Evolutionary conservation across 1,140 invertebrate species (phyloP), one percentile per base, ranked within the genome.

Genomic region (Gonatopus flavifemur): DNA sequence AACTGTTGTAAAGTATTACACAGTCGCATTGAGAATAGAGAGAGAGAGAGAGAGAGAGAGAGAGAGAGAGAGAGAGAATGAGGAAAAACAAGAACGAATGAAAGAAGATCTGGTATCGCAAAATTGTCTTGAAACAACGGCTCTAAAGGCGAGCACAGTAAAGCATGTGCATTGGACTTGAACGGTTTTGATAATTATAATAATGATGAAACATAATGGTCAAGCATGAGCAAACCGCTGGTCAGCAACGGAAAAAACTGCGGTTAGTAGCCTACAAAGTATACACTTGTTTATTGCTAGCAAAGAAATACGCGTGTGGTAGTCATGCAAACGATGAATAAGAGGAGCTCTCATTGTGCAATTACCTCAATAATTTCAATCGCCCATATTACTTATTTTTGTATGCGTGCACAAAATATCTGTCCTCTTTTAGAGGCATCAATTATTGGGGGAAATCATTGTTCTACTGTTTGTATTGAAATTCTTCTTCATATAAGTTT

Each of bases 361-460:
- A 74, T 77, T 75, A 76, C 64, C 44, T 47, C 55, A 59, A 70
- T 62, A 66, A 74, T 76, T 75, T 73, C 54, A 64, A 57, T 49
- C 61, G 55, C 59, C 64, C n/a, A n/a, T n/a, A n/a, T n/a, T n/a
- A n/a, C n/a, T n/a, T n/a, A n/a, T n/a, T 67, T 74, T 69, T 57
- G 52, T 37, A 55, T 49, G 40, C 19, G 10, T 36, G 21, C 19
- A 43, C 43, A 38, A 42, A n/a, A 36, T 30, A 47, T 45, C 36
- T 46, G 46, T 47, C 52, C 56, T 48, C 46, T 44, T 59, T 56
- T 52, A 18, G 9, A 22, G 5, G 16, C 3, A 15, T 5, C 20
- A 9, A 40, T n/a, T n/a, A n/a, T n/a, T n/a, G n/a, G n/a, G n/a
- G n/a, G n/a, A n/a, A n/a, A 42, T 41, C 25, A 40, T 42, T 25